Evolutionary conservation across 2,113 vertebrate species (phyloP).

Genomic region (Herpetotheres cachinnans): DNA sequence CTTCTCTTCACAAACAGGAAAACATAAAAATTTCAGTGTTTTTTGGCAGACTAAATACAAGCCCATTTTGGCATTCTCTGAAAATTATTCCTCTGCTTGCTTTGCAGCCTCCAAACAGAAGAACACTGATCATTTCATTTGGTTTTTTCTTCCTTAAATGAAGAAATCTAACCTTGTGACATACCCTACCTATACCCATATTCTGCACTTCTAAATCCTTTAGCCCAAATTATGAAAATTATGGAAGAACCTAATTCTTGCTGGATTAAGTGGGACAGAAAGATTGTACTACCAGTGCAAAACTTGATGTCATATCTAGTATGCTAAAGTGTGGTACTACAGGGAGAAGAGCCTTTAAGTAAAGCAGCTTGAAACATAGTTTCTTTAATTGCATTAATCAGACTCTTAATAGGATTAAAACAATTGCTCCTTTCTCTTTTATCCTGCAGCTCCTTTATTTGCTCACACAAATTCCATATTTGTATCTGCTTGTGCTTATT

Average conservation of each 20-base stretch:
- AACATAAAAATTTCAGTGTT: neutral
- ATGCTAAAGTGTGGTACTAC: neutral
- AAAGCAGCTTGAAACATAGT: neutral
- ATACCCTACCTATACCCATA: neutral
- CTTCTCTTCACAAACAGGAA: neutral
- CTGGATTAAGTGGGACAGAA: neutral
- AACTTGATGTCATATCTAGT: neutral
- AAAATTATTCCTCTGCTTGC: neutral
- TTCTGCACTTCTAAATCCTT: neutral
- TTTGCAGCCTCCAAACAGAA: neutral
- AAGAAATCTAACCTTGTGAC: neutral
- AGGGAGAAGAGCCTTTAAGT: neutral
- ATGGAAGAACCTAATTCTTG: neutral
- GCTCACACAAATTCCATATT: neutral
- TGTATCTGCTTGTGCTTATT: neutral
- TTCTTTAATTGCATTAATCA: conserved; percentile 37
- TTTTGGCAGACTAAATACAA: neutral
- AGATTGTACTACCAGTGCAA: neutral
- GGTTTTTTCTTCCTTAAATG: neutral
- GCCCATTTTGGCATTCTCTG: neutral
- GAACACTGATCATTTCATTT: accelerated
- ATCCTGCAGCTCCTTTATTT: neutral
- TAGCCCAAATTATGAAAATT: neutral
- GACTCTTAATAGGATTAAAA: conserved; percentile 36
- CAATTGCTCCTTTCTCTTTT: neutral